Evolutionary conservation across 2,888 invertebrate species (phyloP).

Genomic region (Machimus atricapillus): DNA sequence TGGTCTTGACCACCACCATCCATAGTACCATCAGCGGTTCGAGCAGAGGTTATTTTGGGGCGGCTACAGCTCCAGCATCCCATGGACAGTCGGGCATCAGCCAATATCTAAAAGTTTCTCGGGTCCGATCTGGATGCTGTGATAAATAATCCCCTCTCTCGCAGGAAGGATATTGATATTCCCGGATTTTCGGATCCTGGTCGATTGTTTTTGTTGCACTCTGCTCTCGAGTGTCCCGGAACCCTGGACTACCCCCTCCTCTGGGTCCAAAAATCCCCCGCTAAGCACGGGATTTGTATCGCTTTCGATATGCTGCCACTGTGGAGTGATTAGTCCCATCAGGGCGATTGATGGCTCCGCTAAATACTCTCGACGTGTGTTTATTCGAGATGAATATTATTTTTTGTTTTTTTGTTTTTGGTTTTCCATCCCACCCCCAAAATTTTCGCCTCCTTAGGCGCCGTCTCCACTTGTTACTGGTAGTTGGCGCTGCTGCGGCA

Average conservation of each 20-base stretch:
- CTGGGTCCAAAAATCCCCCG: neutral
- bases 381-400: constrained; percentile 32
- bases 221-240: neutral
- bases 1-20: neutral
- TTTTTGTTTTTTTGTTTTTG: neutral
- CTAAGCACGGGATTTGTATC: constrained; percentile 6
- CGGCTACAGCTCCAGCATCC: neutral
- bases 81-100: neutral
- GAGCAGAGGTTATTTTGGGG: neutral
- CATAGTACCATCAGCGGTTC: neutral
- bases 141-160: constrained; percentile 30
- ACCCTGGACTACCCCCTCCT: neutral
- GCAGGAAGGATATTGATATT: constrained; percentile 30
- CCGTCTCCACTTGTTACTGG: neutral
- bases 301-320: constrained; percentile 12
- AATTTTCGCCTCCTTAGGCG: constrained; percentile 7
- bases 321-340: constrained; percentile 6
- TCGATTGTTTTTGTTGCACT: constrained; percentile 32
- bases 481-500: neutral
- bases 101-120: constrained; percentile 30
- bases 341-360: constrained; percentile 24
- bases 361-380: constrained; percentile 33
- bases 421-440: neutral
- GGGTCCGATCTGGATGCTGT: neutral
- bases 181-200: neutral